Evolutionary conservation across 2,113 vertebrate genomes (phyloP).

Genomic region (Hydropotes inermis): DNA sequence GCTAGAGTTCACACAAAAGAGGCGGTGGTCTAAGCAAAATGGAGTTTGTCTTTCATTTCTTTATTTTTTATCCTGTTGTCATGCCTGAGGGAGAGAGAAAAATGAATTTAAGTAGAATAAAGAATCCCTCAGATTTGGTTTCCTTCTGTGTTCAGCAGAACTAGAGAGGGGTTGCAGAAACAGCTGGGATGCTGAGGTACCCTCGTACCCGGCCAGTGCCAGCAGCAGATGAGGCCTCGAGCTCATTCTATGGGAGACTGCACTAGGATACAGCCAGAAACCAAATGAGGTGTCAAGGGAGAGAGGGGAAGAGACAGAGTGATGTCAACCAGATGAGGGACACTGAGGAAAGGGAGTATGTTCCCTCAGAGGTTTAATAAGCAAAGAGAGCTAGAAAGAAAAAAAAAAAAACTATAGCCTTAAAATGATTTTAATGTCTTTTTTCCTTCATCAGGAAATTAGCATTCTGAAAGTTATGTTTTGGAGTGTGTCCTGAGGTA

Average conservation of each 20-base stretch:
- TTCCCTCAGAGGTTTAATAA: not conserved
- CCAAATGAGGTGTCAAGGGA: not conserved
- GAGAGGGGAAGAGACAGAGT: not conserved
- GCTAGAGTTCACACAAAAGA: not conserved
- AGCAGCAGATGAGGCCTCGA: not conserved
- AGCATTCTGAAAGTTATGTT: conserved; percentile 54
- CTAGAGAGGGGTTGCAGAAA: not conserved
- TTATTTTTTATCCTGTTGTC: not conserved
- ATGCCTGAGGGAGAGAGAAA: not conserved
- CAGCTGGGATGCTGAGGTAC: not conserved
- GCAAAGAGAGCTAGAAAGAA: not conserved
- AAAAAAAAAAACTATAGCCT: not conserved
- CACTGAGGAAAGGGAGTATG: not conserved
- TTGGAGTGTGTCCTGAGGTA: conserved; percentile 52
- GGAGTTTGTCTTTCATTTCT: not conserved
- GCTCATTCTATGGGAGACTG: not conserved
- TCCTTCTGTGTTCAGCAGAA: not conserved
- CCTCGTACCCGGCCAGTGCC: not conserved
- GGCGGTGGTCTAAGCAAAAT: not conserved
- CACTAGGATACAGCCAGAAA: not conserved
- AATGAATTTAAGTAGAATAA: not conserved
- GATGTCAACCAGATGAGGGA: not conserved
- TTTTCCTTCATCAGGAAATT: conserved; percentile 49
- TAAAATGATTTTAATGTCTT: conserved; percentile 32
- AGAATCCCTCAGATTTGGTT: not conserved